Evolutionary conservation across 1,140 invertebrate genomes (phyloP).

Genomic region (Colletes gigas): DNA sequence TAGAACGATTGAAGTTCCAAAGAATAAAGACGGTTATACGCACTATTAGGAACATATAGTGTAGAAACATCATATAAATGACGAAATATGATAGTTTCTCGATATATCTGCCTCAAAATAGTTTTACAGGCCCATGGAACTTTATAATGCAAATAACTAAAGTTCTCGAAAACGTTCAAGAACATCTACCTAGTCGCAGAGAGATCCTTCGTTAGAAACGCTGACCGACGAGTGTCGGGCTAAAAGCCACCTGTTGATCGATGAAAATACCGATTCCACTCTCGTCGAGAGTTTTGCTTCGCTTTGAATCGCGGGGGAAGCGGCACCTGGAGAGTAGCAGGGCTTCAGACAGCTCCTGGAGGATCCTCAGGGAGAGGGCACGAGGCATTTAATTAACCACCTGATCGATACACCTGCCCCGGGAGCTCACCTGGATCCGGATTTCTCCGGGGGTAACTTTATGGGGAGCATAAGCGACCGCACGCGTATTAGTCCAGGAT

Average conservation of each 20-base stretch:
- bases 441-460: conserved; percentile 60
- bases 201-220: conserved; percentile 30
- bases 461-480: conserved; percentile 41
- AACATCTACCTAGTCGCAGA: not conserved
- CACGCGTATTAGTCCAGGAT: conserved; percentile 46
- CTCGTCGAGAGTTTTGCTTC: conserved; percentile 16
- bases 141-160: not conserved
- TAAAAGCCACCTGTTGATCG: conserved; percentile 64
- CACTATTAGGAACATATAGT: too few species aligned
- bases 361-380: conserved; percentile 4
- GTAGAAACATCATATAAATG: too few species aligned
- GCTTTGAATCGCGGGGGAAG: conserved; percentile 26
- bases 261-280: conserved; percentile 53
- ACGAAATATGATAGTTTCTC: too few species aligned
- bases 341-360: conserved; percentile 29
- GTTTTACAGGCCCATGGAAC: too few species aligned
- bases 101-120: too few species aligned
- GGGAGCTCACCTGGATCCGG: conserved; percentile 62
- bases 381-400: conserved; percentile 62
- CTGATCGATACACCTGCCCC: conserved; percentile 66
- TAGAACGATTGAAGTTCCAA: too few species aligned
- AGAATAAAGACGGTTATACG: too few species aligned
- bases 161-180: conserved; percentile 11
- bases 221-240: not conserved
- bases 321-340: conserved; percentile 43